These are phyloP conservation scores for Puntigrus tetrazona DNA, from an alignment of 2,113 vertebrate species.

Conservation along the genomic window DNA sequence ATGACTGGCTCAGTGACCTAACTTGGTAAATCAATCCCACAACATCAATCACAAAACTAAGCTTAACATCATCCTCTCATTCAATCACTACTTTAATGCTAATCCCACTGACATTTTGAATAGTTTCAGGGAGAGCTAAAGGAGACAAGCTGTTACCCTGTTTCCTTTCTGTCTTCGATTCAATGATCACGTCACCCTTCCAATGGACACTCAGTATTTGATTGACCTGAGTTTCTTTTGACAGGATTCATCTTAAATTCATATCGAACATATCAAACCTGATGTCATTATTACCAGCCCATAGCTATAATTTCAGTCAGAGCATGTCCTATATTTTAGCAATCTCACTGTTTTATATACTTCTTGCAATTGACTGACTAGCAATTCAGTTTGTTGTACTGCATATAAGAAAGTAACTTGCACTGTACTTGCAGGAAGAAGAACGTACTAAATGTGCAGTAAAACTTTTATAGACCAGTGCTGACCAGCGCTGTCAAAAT, in stretches of 20 bases:
- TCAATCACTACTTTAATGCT: constrained; percentile 31
- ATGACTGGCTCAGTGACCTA: constrained; percentile 39
- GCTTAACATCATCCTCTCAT: constrained; percentile 4
- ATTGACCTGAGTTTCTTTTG: not conserved
- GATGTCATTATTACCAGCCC: too few relatives aligned
- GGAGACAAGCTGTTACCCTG: not conserved
- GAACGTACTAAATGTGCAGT: not conserved
- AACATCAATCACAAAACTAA: constrained; percentile 21
- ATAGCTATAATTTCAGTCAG: too few relatives aligned
- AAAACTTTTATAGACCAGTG: not conserved
- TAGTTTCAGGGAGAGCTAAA: not conserved
- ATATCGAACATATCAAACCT: too few relatives aligned
- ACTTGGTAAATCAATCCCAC: constrained; percentile 35
- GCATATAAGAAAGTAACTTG: not conserved
- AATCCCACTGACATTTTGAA: constrained; percentile 29
- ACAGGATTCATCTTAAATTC: too few relatives aligned
- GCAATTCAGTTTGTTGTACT: too few relatives aligned
- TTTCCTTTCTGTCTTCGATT: not conserved
- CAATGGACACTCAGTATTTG: not conserved
- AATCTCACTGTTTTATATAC: not conserved
- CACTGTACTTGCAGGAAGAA: not conserved
- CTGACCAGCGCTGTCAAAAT: not conserved
- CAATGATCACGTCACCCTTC: not conserved
- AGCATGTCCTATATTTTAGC: not conserved
- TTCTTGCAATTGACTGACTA: not conserved